Evolutionary conservation across 2,888 invertebrate genomes (phyloP).

Genomic region (Meloe dianella): DNA sequence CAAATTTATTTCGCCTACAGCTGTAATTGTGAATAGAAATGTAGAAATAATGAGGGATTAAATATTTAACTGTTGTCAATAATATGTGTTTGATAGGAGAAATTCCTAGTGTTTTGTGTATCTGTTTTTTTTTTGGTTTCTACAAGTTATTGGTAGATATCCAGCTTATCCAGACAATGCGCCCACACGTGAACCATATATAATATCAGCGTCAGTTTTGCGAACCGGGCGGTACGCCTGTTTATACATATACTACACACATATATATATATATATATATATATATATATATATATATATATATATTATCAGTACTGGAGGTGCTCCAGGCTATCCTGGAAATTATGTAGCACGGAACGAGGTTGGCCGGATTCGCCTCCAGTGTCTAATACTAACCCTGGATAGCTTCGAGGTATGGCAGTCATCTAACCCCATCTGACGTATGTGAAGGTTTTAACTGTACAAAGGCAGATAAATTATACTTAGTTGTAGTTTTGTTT

Average conservation of each 20-base stretch:
- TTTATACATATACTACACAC: too few species aligned
- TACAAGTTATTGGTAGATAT: conserved; percentile 18
- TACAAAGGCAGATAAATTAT: neutral
- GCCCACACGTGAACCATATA: conserved; percentile 44
- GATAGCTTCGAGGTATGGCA: conserved; percentile 42
- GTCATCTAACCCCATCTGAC: conserved; percentile 34
- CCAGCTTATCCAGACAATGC: conserved; percentile 35
- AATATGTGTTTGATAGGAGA: neutral
- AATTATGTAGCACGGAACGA: conserved; percentile 52
- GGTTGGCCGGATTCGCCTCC: conserved; percentile 49
- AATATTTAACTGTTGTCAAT: neutral
- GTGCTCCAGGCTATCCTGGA: conserved; percentile 46
- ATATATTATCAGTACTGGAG: conserved; percentile 49
- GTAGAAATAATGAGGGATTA: neutral
- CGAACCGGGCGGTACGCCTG: conserved; percentile 44
- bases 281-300: conserved; percentile 36
- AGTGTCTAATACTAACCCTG: conserved; percentile 47
- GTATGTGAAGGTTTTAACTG: conserved; percentile 19
- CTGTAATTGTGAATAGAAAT: neutral
- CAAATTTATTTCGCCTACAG: neutral
- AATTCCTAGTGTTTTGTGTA: too few species aligned
- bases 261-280: conserved; percentile 38
- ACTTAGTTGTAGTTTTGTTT: too few species aligned
- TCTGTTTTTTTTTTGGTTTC: too few species aligned
- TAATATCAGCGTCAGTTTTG: conserved; percentile 44